Evolutionary conservation across 2,888 invertebrate genomes (phyloP).

Genomic region (Sinohyriopsis cumingii): DNA sequence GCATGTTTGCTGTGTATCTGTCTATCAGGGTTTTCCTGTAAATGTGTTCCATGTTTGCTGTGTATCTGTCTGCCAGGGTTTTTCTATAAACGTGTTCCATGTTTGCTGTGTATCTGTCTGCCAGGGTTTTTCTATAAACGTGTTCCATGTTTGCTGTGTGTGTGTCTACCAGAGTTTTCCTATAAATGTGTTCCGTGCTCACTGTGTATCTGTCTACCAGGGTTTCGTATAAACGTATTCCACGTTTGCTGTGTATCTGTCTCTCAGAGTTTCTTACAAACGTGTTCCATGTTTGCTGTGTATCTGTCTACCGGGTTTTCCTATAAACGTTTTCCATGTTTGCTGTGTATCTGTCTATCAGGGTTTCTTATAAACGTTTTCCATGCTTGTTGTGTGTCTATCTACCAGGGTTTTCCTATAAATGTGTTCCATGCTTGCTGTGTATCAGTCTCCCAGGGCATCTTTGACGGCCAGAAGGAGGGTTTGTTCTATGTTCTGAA

Average conservation of each 20-base stretch:
- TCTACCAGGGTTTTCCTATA: slow-evolving; percentile 90
- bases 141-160: no score
- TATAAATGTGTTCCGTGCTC: no score
- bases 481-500: slow-evolving; percentile 89
- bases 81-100: slow-evolving; percentile 90
- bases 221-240: slow-evolving; percentile 90
- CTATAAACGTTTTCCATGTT: no score
- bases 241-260: slow-evolving; percentile 90
- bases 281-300: no score
- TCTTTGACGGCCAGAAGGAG: slow-evolving; percentile 89
- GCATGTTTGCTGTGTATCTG: no score
- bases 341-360: no score
- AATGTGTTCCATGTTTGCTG: slow-evolving; percentile 89
- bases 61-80: slow-evolving; percentile 90
- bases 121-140: no score
- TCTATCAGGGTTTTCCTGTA: slow-evolving; percentile 87
- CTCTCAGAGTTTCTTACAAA: slow-evolving; percentile 88
- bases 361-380: no score
- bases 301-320: no score
- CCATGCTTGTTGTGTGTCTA: no score
- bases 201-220: no score
- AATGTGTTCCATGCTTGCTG: slow-evolving; percentile 89
- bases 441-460: slow-evolving; percentile 90
- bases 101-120: slow-evolving; percentile 90
- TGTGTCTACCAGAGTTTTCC: no score